phyloP scores from a whole-genome alignment of 2,113 vertebrate genomes.

The Atlantisia rogersi region DNA sequence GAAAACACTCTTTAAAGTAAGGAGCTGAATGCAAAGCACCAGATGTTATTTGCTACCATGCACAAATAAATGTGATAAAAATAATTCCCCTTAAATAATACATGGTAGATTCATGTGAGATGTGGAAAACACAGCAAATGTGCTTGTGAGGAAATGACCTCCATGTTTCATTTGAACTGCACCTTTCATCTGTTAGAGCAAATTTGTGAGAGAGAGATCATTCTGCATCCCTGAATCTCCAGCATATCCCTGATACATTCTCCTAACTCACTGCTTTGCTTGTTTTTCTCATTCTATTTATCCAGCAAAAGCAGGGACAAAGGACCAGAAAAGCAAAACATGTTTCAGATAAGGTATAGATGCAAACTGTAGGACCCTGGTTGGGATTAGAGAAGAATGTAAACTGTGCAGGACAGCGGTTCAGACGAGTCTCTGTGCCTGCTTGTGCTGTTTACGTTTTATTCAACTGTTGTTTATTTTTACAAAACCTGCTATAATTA shows the following conservation, averaged over 20 bases:
- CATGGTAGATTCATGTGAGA: background rate
- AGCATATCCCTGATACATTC: background rate
- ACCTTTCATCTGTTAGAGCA: background rate
- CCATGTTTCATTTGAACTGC: background rate
- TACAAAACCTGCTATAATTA: background rate
- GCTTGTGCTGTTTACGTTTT: background rate
- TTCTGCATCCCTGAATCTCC: background rate
- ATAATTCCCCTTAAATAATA: background rate
- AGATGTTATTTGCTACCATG: background rate
- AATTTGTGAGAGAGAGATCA: background rate
- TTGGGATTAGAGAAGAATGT: background rate
- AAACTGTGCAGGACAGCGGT: background rate
- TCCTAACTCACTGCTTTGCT: background rate
- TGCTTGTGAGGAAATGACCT: background rate
- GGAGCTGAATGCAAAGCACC: background rate
- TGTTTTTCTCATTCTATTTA: background rate
- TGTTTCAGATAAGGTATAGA: background rate
- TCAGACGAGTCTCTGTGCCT: background rate
- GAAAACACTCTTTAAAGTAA: background rate
- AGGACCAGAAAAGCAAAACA: background rate
- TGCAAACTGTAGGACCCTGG: background rate
- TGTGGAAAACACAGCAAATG: background rate
- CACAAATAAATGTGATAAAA: background rate
- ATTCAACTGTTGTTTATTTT: background rate
- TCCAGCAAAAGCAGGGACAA: background rate